Base-by-base conservation (phyloP, 2,888 invertebrate species). In the Nemurella pictetii region DNA sequence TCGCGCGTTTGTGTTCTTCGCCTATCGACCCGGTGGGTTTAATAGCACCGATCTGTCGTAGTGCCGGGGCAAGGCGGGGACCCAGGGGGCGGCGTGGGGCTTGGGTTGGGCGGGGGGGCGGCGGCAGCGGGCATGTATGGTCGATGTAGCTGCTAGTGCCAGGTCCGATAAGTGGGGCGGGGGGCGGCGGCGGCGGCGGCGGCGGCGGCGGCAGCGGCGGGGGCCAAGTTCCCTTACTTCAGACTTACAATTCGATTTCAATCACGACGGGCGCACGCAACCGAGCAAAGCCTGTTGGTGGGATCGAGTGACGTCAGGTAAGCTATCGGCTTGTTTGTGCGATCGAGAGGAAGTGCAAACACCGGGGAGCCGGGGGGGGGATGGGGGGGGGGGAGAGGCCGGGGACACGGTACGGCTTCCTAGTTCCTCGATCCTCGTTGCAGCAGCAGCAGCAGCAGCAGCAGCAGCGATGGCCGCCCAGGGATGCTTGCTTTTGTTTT, bases 231-330 rank as follows among this genome's bases (percentile, higher is more conserved):
- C 75, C 75, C 75, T 75, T 75, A 75, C 77, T 77, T 86, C 80
- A 87, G 28, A 32, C 27, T 28, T 72, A 78, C 84, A 84, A 84
- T 84, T 84, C 55, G 77, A 84, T 84, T 84, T 84, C 84, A 84
- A 84, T 84, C 84, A 55, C 84, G 20, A 72, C 0, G 27, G 28
- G 25, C 75, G 75, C 75, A 82, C 82, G 82, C 82, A 20, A 81
- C 9, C 26, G 80, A 81, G 80, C 35, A 81, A 75, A 78, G 72
- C 72, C 82, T 82, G 72, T 72, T 82, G 82, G 72, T 72, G 55
- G 82, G 82, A 82, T 82, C 28, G 72, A 12, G 82, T 72, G 82
- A 82, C 82, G 82, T 82, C 82, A 72, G 78, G 78, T 78, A 78
- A 78, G 28, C 78, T 78, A 78, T 30, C 9, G 78, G 78, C 78